Evolutionary conservation across 2,113 vertebrate species (phyloP).

Genomic region (Urocitellus parryii): DNA sequence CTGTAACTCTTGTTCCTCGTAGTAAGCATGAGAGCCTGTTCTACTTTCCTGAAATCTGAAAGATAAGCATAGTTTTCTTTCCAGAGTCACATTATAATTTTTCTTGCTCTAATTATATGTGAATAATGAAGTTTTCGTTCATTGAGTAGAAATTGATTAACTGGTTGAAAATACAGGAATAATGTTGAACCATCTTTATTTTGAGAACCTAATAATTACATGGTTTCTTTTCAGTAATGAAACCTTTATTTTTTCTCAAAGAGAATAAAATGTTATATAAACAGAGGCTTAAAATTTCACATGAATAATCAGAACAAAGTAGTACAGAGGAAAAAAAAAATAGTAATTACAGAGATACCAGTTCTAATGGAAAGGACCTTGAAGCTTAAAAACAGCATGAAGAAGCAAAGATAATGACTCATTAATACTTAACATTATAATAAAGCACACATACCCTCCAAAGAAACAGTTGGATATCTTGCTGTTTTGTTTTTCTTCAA

Average conservation of each 20-base stretch:
- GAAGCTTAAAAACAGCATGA: slow-evolving; percentile 49
- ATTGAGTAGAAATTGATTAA: slow-evolving; percentile 48
- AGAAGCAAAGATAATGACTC: not conserved
- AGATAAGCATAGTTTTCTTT: not conserved
- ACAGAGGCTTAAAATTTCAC: slow-evolving; percentile 40
- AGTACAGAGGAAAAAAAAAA: slow-evolving; percentile 55
- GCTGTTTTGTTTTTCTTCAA: not conserved
- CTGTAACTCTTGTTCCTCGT: not conserved
- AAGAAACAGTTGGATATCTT: not conserved
- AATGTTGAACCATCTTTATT: not conserved
- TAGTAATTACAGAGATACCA: slow-evolving; percentile 11
- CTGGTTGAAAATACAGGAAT: not conserved
- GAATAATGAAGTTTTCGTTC: slow-evolving; percentile 39
- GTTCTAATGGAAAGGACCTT: not conserved
- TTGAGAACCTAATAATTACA: slow-evolving; percentile 17
- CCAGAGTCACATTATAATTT: not conserved
- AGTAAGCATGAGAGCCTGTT: not conserved
- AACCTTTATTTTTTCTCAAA: not conserved
- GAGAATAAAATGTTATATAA: slow-evolving; percentile 53
- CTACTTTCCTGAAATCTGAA: not conserved
- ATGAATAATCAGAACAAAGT: slow-evolving; percentile 9
- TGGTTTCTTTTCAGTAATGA: slow-evolving; percentile 49
- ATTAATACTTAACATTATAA: not conserved
- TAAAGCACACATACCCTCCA: too few relatives aligned
- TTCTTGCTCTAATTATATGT: not conserved